phyloP scores from a whole-genome alignment of 2,888 invertebrate genomes.

The Hybos culiciformis region DNA sequence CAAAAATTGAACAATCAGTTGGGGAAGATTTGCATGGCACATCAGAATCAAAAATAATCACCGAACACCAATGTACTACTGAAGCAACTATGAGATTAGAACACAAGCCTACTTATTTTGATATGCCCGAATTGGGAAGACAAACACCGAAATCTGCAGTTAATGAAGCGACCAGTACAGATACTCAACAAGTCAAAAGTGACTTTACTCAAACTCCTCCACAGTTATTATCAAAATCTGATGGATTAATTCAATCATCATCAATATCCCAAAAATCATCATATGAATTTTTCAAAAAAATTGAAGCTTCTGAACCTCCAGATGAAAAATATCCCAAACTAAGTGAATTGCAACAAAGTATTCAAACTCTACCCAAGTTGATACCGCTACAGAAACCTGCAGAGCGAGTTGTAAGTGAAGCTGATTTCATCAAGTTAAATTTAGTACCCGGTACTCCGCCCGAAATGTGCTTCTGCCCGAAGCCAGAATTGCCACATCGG shows the following conservation, averaged over 20 bases:
- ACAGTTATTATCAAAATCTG: slow-evolving; percentile 17
- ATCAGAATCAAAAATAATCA: slow-evolving; percentile 34
- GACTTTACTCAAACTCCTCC: slow-evolving; percentile 25
- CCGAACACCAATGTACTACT: slow-evolving; percentile 37
- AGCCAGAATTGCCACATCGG: slow-evolving; percentile 32
- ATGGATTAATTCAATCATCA: slow-evolving; percentile 37
- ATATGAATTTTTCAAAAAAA: slow-evolving; percentile 51
- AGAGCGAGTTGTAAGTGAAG: slow-evolving; percentile 15
- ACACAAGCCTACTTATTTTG: slow-evolving; percentile 31
- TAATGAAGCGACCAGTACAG: slow-evolving; percentile 18
- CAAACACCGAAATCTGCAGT: slow-evolving; percentile 12
- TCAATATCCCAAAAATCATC: slow-evolving; percentile 44
- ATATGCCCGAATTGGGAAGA: slow-evolving; percentile 25
- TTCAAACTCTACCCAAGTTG: background rate
- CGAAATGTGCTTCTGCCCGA: slow-evolving; percentile 50
- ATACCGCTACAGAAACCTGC: slow-evolving; percentile 10
- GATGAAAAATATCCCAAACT: slow-evolving; percentile 15
- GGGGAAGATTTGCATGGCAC: slow-evolving; percentile 32
- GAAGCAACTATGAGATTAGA: slow-evolving; percentile 37
- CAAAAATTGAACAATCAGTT: slow-evolving; percentile 25
- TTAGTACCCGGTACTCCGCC: slow-evolving; percentile 56
- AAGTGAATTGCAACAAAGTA: slow-evolving; percentile 13
- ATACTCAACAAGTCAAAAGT: slow-evolving; percentile 17
- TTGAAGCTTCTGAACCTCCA: slow-evolving; percentile 23
- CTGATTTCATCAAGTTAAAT: slow-evolving; percentile 37